Conservation (phyloP, 2,113 vertebrate species). For the Psittacula cyanocephala region DNA sequence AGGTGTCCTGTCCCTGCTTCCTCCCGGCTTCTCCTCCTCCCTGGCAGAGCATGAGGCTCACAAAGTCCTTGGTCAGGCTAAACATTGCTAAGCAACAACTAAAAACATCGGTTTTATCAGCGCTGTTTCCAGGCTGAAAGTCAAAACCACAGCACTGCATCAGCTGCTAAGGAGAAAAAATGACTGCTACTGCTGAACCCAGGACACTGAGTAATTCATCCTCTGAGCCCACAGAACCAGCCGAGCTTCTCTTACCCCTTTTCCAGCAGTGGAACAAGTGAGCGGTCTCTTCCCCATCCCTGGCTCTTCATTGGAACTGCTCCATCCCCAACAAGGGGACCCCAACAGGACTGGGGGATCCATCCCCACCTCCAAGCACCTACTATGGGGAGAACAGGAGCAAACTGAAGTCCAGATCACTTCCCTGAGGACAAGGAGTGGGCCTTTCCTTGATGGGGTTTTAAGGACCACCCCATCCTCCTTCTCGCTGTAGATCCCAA, state of each 20-base stretch:
- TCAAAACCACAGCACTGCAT: too few relatives aligned
- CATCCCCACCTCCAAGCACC: accelerated
- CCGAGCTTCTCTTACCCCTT: accelerated
- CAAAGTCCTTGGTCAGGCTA: too few relatives aligned
- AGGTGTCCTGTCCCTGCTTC: too few relatives aligned
- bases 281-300: not conserved
- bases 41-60: too few relatives aligned
- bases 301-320: accelerated
- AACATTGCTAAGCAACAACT: too few relatives aligned
- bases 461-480: not conserved
- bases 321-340: not conserved
- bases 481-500: accelerated
- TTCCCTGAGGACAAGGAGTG: not conserved
- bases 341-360: not conserved
- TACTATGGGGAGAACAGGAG: accelerated
- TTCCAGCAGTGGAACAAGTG: not conserved
- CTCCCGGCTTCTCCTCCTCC: too few relatives aligned
- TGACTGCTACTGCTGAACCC: too few relatives aligned
- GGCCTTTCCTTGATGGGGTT: not conserved
- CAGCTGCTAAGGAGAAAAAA: too few relatives aligned
- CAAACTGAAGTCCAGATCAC: too few relatives aligned
- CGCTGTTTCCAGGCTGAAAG: too few relatives aligned
- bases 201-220: not conserved
- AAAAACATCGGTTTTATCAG: too few relatives aligned
- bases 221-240: not conserved